Evolutionary conservation across 35 echinoderm and acorn worm genomes (phyloP).

Genomic region (Lytechinus pictus): DNA sequence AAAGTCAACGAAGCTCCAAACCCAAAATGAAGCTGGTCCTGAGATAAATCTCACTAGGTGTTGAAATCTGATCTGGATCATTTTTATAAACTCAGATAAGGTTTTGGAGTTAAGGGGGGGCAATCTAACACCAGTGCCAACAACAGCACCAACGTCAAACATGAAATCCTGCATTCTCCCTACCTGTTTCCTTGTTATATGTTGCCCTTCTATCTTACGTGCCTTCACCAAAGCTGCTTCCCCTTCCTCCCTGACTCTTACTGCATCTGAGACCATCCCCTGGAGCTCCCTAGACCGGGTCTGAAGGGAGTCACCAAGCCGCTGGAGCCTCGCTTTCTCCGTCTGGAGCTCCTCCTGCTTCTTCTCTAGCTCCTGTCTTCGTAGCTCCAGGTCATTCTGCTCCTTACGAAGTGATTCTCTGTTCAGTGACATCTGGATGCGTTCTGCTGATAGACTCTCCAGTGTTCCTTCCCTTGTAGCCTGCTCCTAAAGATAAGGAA

Average conservation of each 20-base stretch:
- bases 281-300: slow-evolving; percentile 81
- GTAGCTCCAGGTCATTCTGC: slow-evolving; percentile 49
- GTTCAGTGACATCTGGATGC: slow-evolving; percentile 58
- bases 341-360: slow-evolving; percentile 59
- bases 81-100: too few relatives aligned
- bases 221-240: slow-evolving; percentile 68
- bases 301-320: slow-evolving; percentile 73
- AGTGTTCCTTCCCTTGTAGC: slow-evolving; percentile 84
- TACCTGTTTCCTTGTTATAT: slow-evolving; percentile 76
- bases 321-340: slow-evolving; percentile 78
- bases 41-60: too few relatives aligned
- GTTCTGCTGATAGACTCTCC: slow-evolving; percentile 69
- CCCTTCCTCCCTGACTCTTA: slow-evolving; percentile 79
- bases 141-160: too few relatives aligned
- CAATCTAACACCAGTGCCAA: too few relatives aligned
- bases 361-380: slow-evolving; percentile 59
- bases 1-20: too few relatives aligned
- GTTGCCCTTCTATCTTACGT: slow-evolving; percentile 75
- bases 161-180: background rate
- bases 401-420: slow-evolving; percentile 62
- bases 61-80: too few relatives aligned
- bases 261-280: slow-evolving; percentile 75
- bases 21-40: too few relatives aligned
- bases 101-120: too few relatives aligned
- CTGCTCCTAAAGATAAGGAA: slow-evolving; percentile 59